These are phyloP conservation scores for Sigmodon hispidus DNA, from an alignment of 2,113 vertebrate species.

Conservation along the genomic window DNA sequence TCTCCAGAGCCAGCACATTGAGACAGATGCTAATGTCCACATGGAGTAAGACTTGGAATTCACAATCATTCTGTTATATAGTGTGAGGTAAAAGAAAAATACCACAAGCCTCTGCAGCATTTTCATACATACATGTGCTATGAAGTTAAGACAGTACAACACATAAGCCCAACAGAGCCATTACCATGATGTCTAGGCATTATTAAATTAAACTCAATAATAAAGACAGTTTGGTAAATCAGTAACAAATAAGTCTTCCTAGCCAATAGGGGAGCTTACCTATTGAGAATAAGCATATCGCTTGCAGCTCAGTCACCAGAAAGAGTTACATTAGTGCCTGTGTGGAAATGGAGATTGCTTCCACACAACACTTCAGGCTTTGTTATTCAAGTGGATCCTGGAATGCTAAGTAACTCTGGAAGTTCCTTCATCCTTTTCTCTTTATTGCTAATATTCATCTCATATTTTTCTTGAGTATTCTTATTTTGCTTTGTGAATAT, in stretches of 20 bases:
- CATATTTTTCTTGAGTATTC: neutral
- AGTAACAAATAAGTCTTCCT: neutral
- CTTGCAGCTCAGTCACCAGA: neutral
- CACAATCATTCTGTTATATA: neutral
- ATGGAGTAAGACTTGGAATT: neutral
- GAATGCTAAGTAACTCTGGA: neutral
- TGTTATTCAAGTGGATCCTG: neutral
- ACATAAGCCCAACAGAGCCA: neutral
- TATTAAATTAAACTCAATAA: constrained; percentile 20
- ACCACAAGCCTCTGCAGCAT: neutral
- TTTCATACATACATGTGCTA: neutral
- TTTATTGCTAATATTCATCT: neutral
- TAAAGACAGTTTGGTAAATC: neutral
- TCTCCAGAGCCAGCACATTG: neutral
- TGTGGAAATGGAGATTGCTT: neutral
- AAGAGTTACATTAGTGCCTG: neutral
- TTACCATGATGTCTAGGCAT: neutral
- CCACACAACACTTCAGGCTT: neutral
- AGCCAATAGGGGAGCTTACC: neutral
- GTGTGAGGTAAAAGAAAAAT: neutral
- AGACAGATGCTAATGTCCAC: neutral
- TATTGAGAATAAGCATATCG: neutral
- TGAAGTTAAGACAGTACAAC: neutral
- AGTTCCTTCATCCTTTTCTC: neutral
- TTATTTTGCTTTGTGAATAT: neutral